These are phyloP conservation scores for Octodon degus DNA, from an alignment of 2,113 vertebrate species.

Conservation along the genomic window DNA sequence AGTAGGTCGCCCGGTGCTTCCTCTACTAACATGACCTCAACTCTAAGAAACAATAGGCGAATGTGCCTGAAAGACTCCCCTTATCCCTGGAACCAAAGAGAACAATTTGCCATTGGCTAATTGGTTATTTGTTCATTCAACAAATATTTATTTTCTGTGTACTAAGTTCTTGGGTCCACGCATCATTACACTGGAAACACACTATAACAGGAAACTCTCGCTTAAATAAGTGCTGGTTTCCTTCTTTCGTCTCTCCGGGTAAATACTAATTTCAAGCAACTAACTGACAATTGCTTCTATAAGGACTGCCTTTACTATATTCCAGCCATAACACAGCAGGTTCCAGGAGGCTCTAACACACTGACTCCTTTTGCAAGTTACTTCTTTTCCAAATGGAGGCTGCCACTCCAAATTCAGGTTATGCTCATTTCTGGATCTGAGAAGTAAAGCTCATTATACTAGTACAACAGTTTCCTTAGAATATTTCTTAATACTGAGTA, in stretches of 20 bases:
- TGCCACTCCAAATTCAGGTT: not conserved
- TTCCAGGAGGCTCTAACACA: not conserved
- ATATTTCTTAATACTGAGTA: not conserved
- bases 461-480: constrained; percentile 64
- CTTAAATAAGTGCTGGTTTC: constrained; percentile 61
- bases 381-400: constrained; percentile 9
- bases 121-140: constrained; percentile 69
- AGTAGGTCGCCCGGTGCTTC: not conserved
- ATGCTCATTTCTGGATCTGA: not conserved
- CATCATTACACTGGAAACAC: constrained; percentile 62
- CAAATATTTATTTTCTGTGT: constrained; percentile 71
- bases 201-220: constrained; percentile 40
- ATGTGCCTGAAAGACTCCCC: constrained; percentile 44
- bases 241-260: constrained; percentile 53
- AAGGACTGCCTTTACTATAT: not conserved
- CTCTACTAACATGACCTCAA: constrained; percentile 25
- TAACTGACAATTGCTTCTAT: not conserved
- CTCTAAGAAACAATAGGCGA: constrained; percentile 31
- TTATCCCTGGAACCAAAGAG: constrained; percentile 58
- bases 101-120: constrained; percentile 58
- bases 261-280: constrained; percentile 61
- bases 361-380: constrained; percentile 3
- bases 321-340: not conserved
- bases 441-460: constrained; percentile 39
- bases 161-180: constrained; percentile 40